Evolutionary conservation across 1,140 invertebrate genomes (phyloP), one percentile per base, ranked within the genome.

Genomic region (Archivesica marissinica): DNA sequence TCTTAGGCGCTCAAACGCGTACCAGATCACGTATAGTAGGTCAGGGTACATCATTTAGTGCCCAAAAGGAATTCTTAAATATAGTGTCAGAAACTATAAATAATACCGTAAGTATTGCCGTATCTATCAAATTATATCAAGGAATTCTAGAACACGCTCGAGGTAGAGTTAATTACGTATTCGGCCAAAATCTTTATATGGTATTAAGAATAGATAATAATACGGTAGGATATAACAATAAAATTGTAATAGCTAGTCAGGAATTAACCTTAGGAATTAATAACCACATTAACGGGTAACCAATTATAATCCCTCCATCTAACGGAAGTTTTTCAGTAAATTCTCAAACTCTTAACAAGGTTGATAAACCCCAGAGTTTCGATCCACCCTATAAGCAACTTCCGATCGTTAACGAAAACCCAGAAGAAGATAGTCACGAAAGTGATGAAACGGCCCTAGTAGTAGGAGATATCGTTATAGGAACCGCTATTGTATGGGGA

Each of bases 141-240:
- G 44, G 70, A 30, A 61, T 47, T 28, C 52, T 79, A 38, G 59
- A 82, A 59, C 47, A 74, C 50, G 68, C 79, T 28, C 20, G 79
- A 74, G 64, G 81, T 52, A 75, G 76, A 76, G 54, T 82, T 41
- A 52, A 82, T 82, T 74, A 44, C 33, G 47, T 30, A 30, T 61
- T 38, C 52, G 78, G 61, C 3, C 1, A 52, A 39, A 64, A 64
- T 17, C 38, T 80, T 54, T 54, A 70, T 23, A 70, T 68, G 44
- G 61, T 30, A 39, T 38, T 80, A 38, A 1, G 13, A 70, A 54
- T 54, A 13, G 61, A 61, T 0, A n/a, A n/a, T n/a, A 35, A 0
- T 0, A 50, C 25, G 44, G 23, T 33, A 28, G 59, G 17, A 15
- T 66, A 68, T 56, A 72, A 81, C 39, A 83, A 83, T 33, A 23